phyloP scores from a whole-genome alignment of 1,140 invertebrate genomes.

The Laupala kohalensis region DNA sequence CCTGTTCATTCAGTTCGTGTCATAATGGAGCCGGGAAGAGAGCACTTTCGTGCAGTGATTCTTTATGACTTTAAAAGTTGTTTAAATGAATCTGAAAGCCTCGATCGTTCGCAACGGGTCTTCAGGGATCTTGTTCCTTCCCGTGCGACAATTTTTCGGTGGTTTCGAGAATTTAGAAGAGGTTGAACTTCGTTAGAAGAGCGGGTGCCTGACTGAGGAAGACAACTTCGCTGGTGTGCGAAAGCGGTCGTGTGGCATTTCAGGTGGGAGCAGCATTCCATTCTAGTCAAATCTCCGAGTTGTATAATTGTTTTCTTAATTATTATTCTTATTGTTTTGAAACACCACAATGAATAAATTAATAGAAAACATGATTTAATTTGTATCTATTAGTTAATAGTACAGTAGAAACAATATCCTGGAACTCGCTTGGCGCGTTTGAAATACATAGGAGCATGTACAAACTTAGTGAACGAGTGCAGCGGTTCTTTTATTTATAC shows the following conservation, averaged over 20 bases:
- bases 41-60: not conserved
- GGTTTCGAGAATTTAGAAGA: not conserved
- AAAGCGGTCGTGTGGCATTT: not conserved
- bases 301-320: too few relatives aligned
- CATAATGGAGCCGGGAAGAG: not conserved
- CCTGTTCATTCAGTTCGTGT: not conserved
- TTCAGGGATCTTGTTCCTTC: not conserved
- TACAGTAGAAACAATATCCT: too few relatives aligned
- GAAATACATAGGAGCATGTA: too few relatives aligned
- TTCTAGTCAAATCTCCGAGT: too few relatives aligned
- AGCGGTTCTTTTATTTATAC: too few relatives aligned
- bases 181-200: not conserved
- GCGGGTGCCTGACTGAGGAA: not conserved
- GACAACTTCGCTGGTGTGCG: not conserved
- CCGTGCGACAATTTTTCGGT: not conserved
- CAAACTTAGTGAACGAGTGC: too few relatives aligned
- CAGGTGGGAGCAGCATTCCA: not conserved
- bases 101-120: not conserved
- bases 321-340: too few relatives aligned
- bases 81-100: not conserved
- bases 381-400: too few relatives aligned
- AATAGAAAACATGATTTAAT: too few relatives aligned
- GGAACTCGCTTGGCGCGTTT: too few relatives aligned
- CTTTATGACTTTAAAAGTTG: not conserved
- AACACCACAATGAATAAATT: too few relatives aligned